These are phyloP conservation scores for Lipotes vexillifer DNA, from an alignment of 2,113 vertebrate genomes.

Conservation along the genomic window DNA sequence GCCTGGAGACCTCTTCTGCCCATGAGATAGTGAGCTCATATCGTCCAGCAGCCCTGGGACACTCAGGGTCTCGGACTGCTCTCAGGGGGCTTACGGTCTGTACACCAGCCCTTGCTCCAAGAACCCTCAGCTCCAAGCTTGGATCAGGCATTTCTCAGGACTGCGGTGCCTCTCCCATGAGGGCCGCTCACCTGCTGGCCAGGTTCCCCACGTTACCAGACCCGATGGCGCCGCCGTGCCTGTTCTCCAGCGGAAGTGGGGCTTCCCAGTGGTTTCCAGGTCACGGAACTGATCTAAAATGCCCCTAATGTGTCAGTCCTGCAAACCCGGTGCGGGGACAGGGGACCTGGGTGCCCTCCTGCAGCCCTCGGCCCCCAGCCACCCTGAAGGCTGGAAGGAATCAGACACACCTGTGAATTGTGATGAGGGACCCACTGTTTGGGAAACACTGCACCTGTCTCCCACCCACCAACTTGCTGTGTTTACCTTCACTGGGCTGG, in stretches of 20 bases:
- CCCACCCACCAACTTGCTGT: neutral
- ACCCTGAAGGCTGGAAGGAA: neutral
- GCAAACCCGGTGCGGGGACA: neutral
- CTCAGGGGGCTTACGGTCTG: too few species aligned
- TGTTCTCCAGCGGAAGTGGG: neutral
- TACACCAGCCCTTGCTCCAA: neutral
- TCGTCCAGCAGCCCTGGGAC: neutral
- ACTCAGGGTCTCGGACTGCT: neutral
- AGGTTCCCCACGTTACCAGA: fast-evolving
- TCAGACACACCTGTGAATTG: neutral
- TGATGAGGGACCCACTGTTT: neutral
- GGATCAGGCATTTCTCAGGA: neutral
- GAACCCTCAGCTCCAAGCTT: neutral
- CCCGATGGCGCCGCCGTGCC: fast-evolving
- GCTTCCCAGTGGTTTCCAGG: neutral
- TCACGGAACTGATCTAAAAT: neutral
- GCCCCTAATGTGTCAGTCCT: too few species aligned
- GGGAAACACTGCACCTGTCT: neutral
- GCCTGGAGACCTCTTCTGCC: neutral
- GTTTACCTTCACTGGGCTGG: neutral
- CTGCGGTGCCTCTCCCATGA: neutral
- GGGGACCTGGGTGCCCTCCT: neutral
- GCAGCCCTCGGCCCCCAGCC: neutral
- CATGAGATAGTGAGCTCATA: fast-evolving
- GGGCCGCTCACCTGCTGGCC: neutral